Evolutionary conservation across 2,888 invertebrate species (phyloP).

Genomic region (Cataglyphis cursor): DNA sequence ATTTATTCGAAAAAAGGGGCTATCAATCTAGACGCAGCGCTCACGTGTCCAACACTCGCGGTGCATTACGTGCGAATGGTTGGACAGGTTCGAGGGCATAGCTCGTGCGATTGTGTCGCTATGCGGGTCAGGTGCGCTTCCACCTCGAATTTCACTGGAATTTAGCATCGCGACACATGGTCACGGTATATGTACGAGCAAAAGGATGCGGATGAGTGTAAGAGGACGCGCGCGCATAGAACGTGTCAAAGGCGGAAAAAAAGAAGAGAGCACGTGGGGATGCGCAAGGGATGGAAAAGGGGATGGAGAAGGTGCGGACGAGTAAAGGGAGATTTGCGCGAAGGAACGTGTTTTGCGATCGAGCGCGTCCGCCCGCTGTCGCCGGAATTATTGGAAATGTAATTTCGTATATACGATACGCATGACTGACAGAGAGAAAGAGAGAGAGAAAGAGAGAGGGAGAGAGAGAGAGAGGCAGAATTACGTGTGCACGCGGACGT

Average conservation of each 20-base stretch:
- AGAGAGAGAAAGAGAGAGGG: too few species aligned
- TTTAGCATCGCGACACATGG: slow-evolving; percentile 54
- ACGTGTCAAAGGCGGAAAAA: slow-evolving; percentile 50
- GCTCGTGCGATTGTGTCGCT: slow-evolving; percentile 35
- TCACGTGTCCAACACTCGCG: slow-evolving; percentile 16
- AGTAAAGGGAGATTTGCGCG: slow-evolving; percentile 62
- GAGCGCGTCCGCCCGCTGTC: slow-evolving; percentile 51
- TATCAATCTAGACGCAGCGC: slow-evolving; percentile 9
- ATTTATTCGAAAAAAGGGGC: slow-evolving; percentile 20
- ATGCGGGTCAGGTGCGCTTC: slow-evolving; percentile 41
- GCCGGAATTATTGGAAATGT: slow-evolving; percentile 75
- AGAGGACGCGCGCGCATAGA: slow-evolving; percentile 9
- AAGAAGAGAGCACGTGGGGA: neutral
- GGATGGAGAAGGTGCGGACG: slow-evolving; percentile 7
- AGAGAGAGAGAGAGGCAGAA: slow-evolving; percentile 33
- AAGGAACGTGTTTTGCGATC: slow-evolving; percentile 73
- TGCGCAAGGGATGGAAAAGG: neutral
- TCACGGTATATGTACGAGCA: neutral
- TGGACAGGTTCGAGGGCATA: slow-evolving; percentile 12
- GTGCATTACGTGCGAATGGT: slow-evolving; percentile 35
- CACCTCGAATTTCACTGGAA: slow-evolving; percentile 55
- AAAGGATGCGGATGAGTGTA: slow-evolving; percentile 38
- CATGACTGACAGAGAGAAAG: slow-evolving; percentile 31
- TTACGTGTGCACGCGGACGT: slow-evolving; percentile 63
- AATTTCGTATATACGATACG: slow-evolving; percentile 68